Conservation (phyloP, 2,113 vertebrate species). For the Perognathus longimembris region DNA sequence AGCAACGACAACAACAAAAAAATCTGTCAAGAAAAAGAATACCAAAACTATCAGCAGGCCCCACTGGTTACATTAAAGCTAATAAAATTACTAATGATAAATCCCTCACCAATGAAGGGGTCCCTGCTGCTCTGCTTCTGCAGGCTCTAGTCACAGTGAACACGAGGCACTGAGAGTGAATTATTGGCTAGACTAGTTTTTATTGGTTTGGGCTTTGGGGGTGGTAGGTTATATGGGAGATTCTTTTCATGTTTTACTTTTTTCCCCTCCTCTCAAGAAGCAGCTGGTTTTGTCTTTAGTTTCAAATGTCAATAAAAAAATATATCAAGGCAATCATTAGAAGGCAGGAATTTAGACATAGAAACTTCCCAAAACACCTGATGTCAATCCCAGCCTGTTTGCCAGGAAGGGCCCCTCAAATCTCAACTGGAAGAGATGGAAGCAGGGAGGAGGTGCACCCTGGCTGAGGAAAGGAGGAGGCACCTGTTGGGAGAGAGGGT, state of each 20-base stretch:
- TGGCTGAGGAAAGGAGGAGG: rapidly evolving
- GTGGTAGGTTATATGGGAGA: conserved; percentile 50
- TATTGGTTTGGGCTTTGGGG: conserved; percentile 73
- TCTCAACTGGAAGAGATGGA: background rate
- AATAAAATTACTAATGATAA: conserved; percentile 75
- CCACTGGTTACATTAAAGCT: conserved; percentile 68
- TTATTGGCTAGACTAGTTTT: conserved; percentile 70
- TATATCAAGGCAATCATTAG: conserved; percentile 43
- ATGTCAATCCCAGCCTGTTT: conserved; percentile 27
- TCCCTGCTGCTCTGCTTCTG: conserved; percentile 42
- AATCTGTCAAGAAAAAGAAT: conserved; percentile 45
- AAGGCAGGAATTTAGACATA: conserved; percentile 24
- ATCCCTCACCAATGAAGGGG: conserved; percentile 46
- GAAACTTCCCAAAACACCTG: conserved; percentile 68
- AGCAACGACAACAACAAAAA: no score
- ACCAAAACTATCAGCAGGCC: conserved; percentile 46
- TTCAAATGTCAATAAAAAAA: conserved; percentile 76
- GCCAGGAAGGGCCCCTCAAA: conserved; percentile 27
- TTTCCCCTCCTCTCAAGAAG: conserved; percentile 64
- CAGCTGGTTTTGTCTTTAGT: conserved; percentile 82
- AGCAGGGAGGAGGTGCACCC: background rate
- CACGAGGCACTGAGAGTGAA: conserved; percentile 32
- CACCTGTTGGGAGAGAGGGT: background rate
- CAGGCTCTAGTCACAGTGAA: background rate
- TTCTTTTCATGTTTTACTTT: conserved; percentile 72